phyloP scores from a whole-genome alignment of 2,797 vertebrate genomes.

The Trachops cirrhosus region DNA sequence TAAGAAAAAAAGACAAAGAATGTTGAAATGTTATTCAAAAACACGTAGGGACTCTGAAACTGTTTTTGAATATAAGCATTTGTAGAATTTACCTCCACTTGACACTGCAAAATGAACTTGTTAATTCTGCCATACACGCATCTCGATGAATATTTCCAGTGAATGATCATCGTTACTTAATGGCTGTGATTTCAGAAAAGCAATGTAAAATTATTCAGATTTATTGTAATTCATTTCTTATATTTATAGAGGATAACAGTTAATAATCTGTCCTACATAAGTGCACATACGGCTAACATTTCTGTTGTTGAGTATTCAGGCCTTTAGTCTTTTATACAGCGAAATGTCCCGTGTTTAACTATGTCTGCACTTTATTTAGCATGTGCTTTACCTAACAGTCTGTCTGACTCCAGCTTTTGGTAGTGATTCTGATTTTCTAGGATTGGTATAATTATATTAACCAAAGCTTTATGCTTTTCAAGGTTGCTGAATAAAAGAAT shows the following conservation, averaged over 20 bases:
- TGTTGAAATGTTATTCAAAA: conserved; percentile 68
- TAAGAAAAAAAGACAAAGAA: conserved; percentile 58
- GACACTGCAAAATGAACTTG: conserved; percentile 80
- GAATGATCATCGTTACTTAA: conserved; percentile 66
- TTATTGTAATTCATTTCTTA: conserved; percentile 65
- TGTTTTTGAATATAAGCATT: conserved; percentile 72
- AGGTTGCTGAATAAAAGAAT: conserved; percentile 7
- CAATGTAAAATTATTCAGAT: conserved; percentile 76
- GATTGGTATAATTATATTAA: conserved; percentile 51
- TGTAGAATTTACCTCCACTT: conserved; percentile 72
- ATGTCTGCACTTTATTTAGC: conserved; percentile 52
- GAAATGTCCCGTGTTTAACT: conserved; percentile 52
- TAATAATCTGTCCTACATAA: conserved; percentile 71
- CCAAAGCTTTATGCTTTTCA: conserved; percentile 54
- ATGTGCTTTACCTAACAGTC: conserved; percentile 58
- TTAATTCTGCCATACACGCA: conserved; percentile 73
- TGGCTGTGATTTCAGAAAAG: conserved; percentile 76
- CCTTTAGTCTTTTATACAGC: conserved; percentile 59
- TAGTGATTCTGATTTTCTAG: conserved; percentile 61
- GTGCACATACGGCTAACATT: conserved; percentile 63
- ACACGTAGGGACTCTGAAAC: conserved; percentile 77
- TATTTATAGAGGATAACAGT: conserved; percentile 50
- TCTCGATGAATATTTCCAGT: conserved; percentile 78
- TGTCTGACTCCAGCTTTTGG: conserved; percentile 51
- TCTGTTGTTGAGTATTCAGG: conserved; percentile 69